Conservation (phyloP, 2,888 invertebrate genomes). For the Limnephilus lunatus region DNA sequence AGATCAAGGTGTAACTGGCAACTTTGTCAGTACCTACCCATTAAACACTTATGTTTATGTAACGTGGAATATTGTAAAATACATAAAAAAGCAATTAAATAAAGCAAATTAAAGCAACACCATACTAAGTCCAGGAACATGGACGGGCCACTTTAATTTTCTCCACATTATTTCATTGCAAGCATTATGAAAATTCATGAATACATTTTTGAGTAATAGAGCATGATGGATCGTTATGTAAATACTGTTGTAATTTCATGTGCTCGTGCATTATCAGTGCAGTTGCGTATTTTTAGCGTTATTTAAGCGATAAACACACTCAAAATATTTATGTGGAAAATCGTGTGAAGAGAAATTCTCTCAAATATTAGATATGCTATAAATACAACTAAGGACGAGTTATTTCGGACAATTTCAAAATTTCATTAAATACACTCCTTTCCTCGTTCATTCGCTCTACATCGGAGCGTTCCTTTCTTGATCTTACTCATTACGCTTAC, state of each 20-base stretch:
- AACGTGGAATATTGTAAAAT: not conserved
- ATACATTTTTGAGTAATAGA: conserved; percentile 27
- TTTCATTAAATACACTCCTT: too few relatives aligned
- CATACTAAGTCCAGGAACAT: not conserved
- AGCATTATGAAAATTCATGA: not conserved
- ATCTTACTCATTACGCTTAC: too few relatives aligned
- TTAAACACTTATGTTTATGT: not conserved
- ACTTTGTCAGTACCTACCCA: not conserved
- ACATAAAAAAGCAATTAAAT: not conserved
- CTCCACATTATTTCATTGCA: too few relatives aligned
- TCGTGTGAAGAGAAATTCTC: not conserved
- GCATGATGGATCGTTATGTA: conserved; percentile 10
- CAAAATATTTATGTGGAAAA: not conserved
- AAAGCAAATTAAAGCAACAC: not conserved
- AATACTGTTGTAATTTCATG: not conserved
- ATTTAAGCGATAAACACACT: not conserved
- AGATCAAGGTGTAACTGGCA: not conserved
- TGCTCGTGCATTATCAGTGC: not conserved
- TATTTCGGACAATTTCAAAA: too few relatives aligned
- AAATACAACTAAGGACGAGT: too few relatives aligned
- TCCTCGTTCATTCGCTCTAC: too few relatives aligned
- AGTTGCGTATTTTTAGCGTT: not conserved
- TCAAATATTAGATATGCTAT: not conserved
- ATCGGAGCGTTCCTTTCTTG: too few relatives aligned
- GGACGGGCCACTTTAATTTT: not conserved